Base-by-base conservation (phyloP, 1,140 invertebrate species). In the Cotesia typhae region DNA sequence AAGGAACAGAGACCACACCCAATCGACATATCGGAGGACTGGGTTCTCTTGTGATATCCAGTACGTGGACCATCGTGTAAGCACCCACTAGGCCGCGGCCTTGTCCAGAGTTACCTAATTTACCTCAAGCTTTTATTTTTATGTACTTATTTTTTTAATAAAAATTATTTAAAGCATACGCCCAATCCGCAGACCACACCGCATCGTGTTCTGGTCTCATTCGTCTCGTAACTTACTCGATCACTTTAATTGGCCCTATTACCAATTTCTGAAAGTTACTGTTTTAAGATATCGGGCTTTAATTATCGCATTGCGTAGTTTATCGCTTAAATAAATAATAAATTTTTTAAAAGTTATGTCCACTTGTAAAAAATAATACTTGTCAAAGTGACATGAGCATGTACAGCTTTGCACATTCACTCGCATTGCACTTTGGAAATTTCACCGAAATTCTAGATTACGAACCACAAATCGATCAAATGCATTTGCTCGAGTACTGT, bases 1-100 rank as follows among this genome's bases (percentile, higher is more conserved):
- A 47, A 72, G 71, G 57, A 72, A 72, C 67, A 20, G 63, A 51
- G 64, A 72, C 71, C 71, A 72, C 71, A 72, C 71, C 71, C 71
- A 72, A 66, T 69, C 17, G n/a, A 36, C 53, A 28, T 47, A 47
- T 41, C 14, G 70, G 71, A 66, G 35, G 63, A 67, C 47, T 41
- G 63, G 47, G 52, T 35, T 60, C 53, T 72, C 63, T 60, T 52
- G 41, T 20, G 52, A 51, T 35, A 28, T 47, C 10, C 4, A 47
- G 10, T 47, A 7, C 5, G 52, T 67, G 66, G 66, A 67, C 66
- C 66, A 70, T 61, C 57, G 37, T 61, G 67, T 28, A 14, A 28
- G 63, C 41, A 20, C 63, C 4, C 3, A 67, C 67, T 70, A 60
- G 67, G 55, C 53, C 55, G 67, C 67, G 67, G 67, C 67, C 67